Percentiles rank a stretch among this genome's conserved stretches.
Conservation (phyloP, 2,113 vertebrate species). For the Agelaius tricolor region DNA sequence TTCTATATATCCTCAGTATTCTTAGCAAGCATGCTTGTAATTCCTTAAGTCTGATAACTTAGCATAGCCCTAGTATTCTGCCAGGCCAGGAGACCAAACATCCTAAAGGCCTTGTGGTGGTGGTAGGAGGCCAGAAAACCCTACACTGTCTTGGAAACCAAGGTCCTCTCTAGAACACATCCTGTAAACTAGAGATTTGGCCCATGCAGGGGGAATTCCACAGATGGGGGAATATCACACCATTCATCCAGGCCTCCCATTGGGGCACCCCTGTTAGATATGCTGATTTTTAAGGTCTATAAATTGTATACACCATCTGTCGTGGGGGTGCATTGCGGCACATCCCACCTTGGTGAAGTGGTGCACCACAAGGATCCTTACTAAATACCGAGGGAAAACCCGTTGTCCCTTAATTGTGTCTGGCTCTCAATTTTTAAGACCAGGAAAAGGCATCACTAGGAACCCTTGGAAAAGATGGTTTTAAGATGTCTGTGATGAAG, state of each 20-base stretch:
- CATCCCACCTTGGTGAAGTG: not conserved
- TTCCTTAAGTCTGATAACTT: not conserved
- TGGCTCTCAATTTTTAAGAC: not conserved
- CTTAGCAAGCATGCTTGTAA: not conserved
- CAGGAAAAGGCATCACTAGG: not conserved
- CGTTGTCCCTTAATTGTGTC: not conserved
- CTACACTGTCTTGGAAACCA: not conserved
- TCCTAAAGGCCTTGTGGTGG: not conserved
- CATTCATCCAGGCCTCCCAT: not conserved
- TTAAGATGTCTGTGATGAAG: not conserved
- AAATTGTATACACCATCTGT: accelerated
- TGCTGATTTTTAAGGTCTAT: not conserved
- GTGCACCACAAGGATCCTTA: not conserved
- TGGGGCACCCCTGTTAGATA: not conserved
- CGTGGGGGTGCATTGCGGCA: accelerated
- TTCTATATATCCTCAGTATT: not conserved
- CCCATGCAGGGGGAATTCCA: no score
- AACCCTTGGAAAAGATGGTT: accelerated
- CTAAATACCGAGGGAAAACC: not conserved
- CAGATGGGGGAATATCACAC: not conserved
- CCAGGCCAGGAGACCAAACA: not conserved
- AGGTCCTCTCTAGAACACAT: not conserved
- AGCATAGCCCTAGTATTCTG: no score
- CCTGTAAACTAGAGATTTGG: not conserved
- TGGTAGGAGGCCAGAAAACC: not conserved